Evolutionary conservation across 2,797 vertebrate species (phyloP), one percentile per base, ranked within the genome.

Genomic region (Chloroceryle inda): DNA sequence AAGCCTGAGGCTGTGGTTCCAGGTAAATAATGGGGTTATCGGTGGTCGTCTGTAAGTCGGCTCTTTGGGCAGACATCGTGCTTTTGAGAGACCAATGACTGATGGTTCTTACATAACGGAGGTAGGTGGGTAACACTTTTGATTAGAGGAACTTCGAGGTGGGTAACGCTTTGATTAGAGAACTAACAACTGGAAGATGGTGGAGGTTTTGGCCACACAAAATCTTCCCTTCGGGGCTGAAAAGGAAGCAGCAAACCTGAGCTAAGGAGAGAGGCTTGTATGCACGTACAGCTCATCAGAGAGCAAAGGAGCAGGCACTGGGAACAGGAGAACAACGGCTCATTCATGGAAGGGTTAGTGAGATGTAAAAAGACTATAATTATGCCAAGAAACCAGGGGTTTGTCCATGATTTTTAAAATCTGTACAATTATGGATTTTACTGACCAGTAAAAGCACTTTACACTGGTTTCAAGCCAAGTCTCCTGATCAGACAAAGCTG

Each of bases 101-200:
- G 93, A 86, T 0, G 0, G 13, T 58, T 50, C 38, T 74, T 76
- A 68, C 10, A 23, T 64, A 78, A 75, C 29, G 42, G 50, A 89
- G 75, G 63, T 63, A 92, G 74, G 50, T 53, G 58, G 62, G 45
- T 66, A 81, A 82, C 82, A 50, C 66, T 75, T 91, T 56, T 52
- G 33, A 56, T 75, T 67, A 84, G 66, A 84, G 59, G 18, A 62
- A 40, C 38, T 38, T 38, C 11, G 38, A 89, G 74, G 47, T 53
- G 58, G 58, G 45, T 66, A 78, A 82, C 82, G 58, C 72, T 91
- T 56, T 52, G 33, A 56, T 75, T 63, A 84, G 66, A 84, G 59
- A 62, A 85, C 49, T 64, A 89, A 89, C 0, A 58, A 37, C 31
- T 85, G 45, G 50, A 91, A 87, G 49, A 61, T 1, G 0, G 10